These are phyloP conservation scores for Crotalus adamanteus DNA, from an alignment of 2,797 vertebrate genomes.

Conservation along the genomic window DNA sequence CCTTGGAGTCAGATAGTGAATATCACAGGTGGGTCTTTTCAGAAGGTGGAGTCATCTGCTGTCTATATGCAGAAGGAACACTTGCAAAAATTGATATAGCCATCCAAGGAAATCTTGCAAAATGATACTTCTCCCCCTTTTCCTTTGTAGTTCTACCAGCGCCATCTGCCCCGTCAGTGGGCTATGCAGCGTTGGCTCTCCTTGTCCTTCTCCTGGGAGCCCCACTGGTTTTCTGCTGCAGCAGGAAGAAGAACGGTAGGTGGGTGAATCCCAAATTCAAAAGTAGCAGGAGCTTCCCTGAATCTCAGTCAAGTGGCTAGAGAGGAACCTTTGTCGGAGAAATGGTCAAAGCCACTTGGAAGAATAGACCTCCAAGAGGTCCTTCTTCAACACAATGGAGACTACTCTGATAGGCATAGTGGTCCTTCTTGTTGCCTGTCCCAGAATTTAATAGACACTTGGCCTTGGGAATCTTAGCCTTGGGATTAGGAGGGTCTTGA, in stretches of 20 bases:
- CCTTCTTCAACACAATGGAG: neutral
- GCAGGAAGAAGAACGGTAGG: neutral
- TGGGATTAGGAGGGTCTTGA: too few relatives aligned
- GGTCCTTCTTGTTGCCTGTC: neutral
- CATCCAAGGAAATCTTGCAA: neutral
- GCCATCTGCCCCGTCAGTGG: rapidly evolving
- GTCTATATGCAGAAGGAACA: neutral
- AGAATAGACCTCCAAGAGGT: neutral
- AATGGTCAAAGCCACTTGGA: neutral
- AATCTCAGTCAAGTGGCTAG: too few relatives aligned
- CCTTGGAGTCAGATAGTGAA: neutral
- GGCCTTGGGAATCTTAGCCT: neutral
- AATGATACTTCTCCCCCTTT: neutral
- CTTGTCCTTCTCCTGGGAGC: neutral
- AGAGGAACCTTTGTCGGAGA: neutral
- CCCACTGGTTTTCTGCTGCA: neutral
- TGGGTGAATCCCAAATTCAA: neutral
- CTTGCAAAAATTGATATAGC: neutral
- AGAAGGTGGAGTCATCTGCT: neutral
- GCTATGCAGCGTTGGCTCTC: neutral
- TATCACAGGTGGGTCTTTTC: neutral
- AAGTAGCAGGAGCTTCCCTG: neutral
- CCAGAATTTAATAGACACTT: too few relatives aligned
- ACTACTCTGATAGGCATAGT: neutral
- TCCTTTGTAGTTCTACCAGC: neutral